phyloP scores from a whole-genome alignment of 2,888 invertebrate genomes.

The Thereva unica region DNA sequence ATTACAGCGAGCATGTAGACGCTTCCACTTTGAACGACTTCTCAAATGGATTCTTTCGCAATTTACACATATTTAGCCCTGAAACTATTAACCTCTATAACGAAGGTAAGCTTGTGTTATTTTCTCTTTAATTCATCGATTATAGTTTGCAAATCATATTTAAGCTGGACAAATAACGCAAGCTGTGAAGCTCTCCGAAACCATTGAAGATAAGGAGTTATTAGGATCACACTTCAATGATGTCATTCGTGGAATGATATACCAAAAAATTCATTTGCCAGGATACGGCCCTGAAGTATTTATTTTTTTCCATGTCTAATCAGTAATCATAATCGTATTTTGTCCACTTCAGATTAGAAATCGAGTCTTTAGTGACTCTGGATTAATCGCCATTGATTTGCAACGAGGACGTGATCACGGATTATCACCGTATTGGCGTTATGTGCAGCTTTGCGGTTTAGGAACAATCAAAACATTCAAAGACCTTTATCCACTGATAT shows the following conservation, averaged over 20 bases:
- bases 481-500: constrained; percentile 64
- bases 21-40: constrained; percentile 68
- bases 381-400: constrained; percentile 71
- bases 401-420: constrained; percentile 76
- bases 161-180: constrained; percentile 16
- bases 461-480: constrained; percentile 64
- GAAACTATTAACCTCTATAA: constrained; percentile 49
- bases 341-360: constrained; percentile 14
- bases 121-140: not conserved
- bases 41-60: constrained; percentile 75
- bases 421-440: constrained; percentile 70
- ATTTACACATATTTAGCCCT: constrained; percentile 69
- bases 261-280: constrained; percentile 52
- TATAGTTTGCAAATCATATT: not conserved
- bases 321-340: not conserved
- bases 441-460: constrained; percentile 71
- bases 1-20: constrained; percentile 55
- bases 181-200: constrained; percentile 25
- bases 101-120: constrained; percentile 44
- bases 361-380: constrained; percentile 60
- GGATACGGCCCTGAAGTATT: constrained; percentile 36
- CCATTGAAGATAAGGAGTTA: constrained; percentile 14
- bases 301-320: too few relatives aligned
- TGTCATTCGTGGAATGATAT: constrained; percentile 62
- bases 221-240: constrained; percentile 59